Evolutionary conservation across 2,888 invertebrate genomes (phyloP), one percentile per base, ranked within the genome.

Genomic region (Calameuta pallipes): DNA sequence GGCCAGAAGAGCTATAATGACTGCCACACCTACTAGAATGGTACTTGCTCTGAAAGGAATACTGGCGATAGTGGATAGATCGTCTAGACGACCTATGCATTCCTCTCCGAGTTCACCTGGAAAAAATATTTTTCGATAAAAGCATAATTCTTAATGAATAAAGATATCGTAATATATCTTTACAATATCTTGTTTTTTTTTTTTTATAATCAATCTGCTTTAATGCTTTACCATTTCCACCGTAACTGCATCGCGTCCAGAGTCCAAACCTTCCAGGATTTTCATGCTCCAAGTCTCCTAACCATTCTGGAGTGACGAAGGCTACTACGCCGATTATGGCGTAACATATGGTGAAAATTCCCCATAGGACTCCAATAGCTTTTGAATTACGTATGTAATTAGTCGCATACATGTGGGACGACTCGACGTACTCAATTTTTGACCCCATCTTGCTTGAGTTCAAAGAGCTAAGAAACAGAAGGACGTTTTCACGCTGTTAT

Each of bases 291-390:
- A 95, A 93, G 92, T 96, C 96, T 15, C 97, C 97, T 82, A 97
- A 94, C 98, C 98, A 97, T 92, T 98, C 96, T 73, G 98, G 98
- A 82, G 98, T 98, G 79, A 99, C 96, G 92, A 99, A 98, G 6
- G 98, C 97, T 56, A 99, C 98, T 85, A 97, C 95, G 88, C 96
- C 96, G 89, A 99, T 98, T 89, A 99, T 98, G 83, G 98, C 97
- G 92, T 98, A 98, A 92, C 98, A 98, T 90, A 99, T 97, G 84
- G 98, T 97, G 92, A 99, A 98, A 90, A 99, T 97, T 82, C 97
- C 98, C 99, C 99, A 99, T 85, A 99, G 94, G 81, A 99, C 98
- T 76, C 98, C 98, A 83, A 99, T 97, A 75, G 98, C 98, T 93
- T 97, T 97, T 85, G 97, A 97, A 93, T 97, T 97, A 86, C 97